phyloP scores from a whole-genome alignment of 2,113 vertebrate genomes.

The Podarcis cretensis region DNA sequence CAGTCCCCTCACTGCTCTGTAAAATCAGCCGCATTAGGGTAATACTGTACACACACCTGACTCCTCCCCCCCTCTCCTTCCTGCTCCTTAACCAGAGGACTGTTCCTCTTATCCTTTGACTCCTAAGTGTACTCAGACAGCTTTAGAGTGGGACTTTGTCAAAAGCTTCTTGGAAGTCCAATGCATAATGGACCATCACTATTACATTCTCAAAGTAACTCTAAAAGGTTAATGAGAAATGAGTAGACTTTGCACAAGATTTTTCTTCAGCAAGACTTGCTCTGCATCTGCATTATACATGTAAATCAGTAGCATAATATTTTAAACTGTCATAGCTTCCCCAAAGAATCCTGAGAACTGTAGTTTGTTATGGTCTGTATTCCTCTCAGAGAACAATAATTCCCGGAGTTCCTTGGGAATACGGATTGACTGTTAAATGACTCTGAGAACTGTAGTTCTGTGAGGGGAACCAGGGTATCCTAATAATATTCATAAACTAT shows the following conservation, averaged over 20 bases:
- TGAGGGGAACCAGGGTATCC: no score
- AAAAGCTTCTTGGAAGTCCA: not conserved
- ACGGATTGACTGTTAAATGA: no score
- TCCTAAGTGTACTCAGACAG: not conserved
- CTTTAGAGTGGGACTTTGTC: not conserved
- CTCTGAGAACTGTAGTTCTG: no score
- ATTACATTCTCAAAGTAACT: not conserved
- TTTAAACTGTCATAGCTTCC: no score
- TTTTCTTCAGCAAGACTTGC: not conserved
- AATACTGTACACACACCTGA: constrained; percentile 50
- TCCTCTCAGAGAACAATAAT: no score
- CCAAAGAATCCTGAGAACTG: no score
- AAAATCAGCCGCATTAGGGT: constrained; percentile 49
- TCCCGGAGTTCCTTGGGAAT: no score
- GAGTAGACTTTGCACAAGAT: not conserved
- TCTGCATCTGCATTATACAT: not conserved
- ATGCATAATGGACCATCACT: constrained; percentile 25
- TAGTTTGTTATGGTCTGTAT: no score
- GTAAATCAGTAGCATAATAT: no score
- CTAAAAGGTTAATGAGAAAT: no score
- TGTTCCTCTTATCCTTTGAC: not conserved
- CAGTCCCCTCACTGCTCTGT: constrained; percentile 36
- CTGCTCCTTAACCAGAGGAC: not conserved
- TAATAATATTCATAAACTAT: not conserved
- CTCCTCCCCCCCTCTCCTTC: constrained; percentile 17